phyloP scores from a whole-genome alignment of 2,888 invertebrate genomes.

The Drosophila sordidula region DNA sequence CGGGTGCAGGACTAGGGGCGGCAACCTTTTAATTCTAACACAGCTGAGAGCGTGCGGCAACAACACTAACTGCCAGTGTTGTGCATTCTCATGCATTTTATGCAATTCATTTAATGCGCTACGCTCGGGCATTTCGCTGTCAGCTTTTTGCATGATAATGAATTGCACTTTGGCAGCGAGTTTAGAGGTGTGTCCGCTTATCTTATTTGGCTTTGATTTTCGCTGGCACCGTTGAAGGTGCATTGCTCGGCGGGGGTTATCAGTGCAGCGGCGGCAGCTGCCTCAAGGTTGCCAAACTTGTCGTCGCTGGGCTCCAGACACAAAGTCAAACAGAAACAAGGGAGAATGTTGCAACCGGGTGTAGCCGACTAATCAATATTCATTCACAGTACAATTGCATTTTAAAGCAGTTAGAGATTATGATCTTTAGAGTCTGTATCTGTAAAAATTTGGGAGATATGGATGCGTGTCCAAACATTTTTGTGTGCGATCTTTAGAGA shows the following conservation, averaged over 20 bases:
- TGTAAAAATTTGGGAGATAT: too few relatives aligned
- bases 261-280: slow-evolving; percentile 28
- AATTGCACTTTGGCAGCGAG: slow-evolving; percentile 47
- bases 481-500: too few relatives aligned
- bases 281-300: slow-evolving; percentile 44
- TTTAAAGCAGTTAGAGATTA: too few relatives aligned
- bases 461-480: too few relatives aligned
- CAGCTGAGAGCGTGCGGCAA: slow-evolving; percentile 19
- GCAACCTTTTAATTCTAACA: slow-evolving; percentile 54
- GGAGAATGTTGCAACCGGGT: too few relatives aligned
- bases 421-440: too few relatives aligned
- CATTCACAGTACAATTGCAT: too few relatives aligned
- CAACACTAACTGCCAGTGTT: slow-evolving; percentile 3
- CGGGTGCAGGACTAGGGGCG: slow-evolving; percentile 1
- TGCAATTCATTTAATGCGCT: slow-evolving; percentile 77
- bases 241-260: slow-evolving; percentile 43
- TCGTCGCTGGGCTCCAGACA: slow-evolving; percentile 33
- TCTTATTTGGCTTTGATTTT: slow-evolving; percentile 33
- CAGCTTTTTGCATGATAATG: slow-evolving; percentile 47
- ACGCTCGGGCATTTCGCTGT: slow-evolving; percentile 46
- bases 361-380: too few relatives aligned
- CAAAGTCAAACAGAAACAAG: slow-evolving; percentile 13
- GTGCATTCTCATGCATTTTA: slow-evolving; percentile 61
- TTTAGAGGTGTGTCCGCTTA: slow-evolving; percentile 27
- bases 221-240: slow-evolving; percentile 15